These are phyloP conservation scores for Maniola jurtina DNA, from an alignment of 1,140 invertebrate genomes.

Conservation along the genomic window DNA sequence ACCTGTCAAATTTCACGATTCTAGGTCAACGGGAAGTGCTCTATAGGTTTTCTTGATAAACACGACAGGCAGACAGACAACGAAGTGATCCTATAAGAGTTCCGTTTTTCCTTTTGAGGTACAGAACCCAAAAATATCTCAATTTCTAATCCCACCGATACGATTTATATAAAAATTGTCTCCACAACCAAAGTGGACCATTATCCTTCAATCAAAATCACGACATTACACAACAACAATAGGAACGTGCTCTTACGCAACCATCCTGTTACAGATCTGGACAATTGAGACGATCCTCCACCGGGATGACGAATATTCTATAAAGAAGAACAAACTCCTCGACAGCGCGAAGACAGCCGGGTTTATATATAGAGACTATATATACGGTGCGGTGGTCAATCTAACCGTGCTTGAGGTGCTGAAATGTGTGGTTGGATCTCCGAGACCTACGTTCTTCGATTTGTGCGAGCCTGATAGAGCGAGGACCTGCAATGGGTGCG, in stretches of 20 bases:
- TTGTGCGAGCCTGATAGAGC: conserved; percentile 83
- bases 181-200: too few relatives aligned
- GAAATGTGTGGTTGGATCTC: conserved; percentile 84
- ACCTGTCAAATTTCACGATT: too few relatives aligned
- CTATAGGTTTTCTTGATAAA: too few relatives aligned
- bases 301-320: conserved; percentile 62
- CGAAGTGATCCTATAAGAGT: too few relatives aligned
- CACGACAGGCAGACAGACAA: too few relatives aligned
- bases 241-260: conserved; percentile 17
- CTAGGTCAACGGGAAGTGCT: too few relatives aligned
- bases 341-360: conserved; percentile 56
- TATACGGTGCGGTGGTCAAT: conserved; percentile 78
- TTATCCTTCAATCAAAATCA: not conserved
- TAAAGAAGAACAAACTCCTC: conserved; percentile 60
- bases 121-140: too few relatives aligned
- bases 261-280: conserved; percentile 59
- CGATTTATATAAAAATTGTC: too few relatives aligned
- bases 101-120: too few relatives aligned
- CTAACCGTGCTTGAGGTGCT: conserved; percentile 80
- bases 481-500: conserved; percentile 80
- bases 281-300: conserved; percentile 58
- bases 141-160: too few relatives aligned
- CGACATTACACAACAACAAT: conserved; percentile 23
- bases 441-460: conserved; percentile 86
- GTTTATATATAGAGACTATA: conserved; percentile 80